A percentile compares a stretch with the other conserved stretches of the same genome.
These are phyloP conservation scores for Perizoma affinitatum DNA, from an alignment of 2,888 invertebrate species.

Conservation along the genomic window DNA sequence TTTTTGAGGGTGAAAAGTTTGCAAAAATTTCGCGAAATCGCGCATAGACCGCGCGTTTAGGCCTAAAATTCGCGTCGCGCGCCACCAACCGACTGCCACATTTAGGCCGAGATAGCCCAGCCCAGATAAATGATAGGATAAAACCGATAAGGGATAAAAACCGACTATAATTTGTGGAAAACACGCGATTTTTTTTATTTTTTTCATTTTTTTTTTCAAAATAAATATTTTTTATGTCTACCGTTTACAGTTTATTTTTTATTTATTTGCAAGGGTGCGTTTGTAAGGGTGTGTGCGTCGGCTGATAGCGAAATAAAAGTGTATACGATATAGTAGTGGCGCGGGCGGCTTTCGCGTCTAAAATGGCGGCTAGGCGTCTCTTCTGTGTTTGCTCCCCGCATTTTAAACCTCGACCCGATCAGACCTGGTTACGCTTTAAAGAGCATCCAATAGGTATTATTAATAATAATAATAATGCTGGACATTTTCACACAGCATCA, in stretches of 20 bases:
- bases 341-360: slow-evolving; percentile 58
- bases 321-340: slow-evolving; percentile 25
- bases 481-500: no score
- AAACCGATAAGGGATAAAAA: slow-evolving; percentile 56
- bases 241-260: background rate
- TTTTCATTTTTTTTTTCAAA: background rate
- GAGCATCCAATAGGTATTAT: slow-evolving; percentile 49
- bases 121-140: slow-evolving; percentile 51
- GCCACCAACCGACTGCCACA: slow-evolving; percentile 40
- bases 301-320: slow-evolving; percentile 2
- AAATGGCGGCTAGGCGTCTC: slow-evolving; percentile 58
- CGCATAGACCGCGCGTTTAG: slow-evolving; percentile 64
- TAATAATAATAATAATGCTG: no score
- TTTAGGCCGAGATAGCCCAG: slow-evolving; percentile 39
- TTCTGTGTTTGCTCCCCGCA: slow-evolving; percentile 44
- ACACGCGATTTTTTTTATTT: background rate
- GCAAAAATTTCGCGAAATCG: slow-evolving; percentile 69
- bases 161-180: slow-evolving; percentile 18
- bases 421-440: slow-evolving; percentile 60
- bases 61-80: slow-evolving; percentile 60
- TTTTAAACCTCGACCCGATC: slow-evolving; percentile 10
- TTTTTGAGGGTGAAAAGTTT: slow-evolving; percentile 51
- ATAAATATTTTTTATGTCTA: background rate
- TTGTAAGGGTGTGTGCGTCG: slow-evolving; percentile 17
- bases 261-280: slow-evolving; percentile 12